Evolutionary conservation across 2,113 vertebrate genomes (phyloP).

Genomic region (Grammomys surdaster): DNA sequence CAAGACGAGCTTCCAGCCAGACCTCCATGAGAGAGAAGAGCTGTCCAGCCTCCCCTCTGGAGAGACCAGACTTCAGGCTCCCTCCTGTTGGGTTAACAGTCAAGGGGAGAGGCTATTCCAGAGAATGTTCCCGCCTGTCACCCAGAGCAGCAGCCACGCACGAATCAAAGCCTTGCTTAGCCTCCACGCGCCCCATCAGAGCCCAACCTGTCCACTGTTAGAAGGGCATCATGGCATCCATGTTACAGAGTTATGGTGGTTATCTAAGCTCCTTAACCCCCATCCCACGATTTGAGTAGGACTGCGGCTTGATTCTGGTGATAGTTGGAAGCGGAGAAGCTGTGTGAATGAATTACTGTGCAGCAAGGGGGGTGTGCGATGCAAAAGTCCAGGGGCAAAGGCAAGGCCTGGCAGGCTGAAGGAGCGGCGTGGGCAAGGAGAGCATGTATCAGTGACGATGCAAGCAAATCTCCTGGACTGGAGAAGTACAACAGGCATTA

Average conservation of each 20-base stretch:
- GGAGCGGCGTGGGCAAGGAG: neutral
- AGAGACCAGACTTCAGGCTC: neutral
- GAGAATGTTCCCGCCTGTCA: neutral
- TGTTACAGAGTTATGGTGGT: neutral
- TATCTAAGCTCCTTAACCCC: neutral
- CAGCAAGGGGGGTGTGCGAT: neutral
- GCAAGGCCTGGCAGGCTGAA: neutral
- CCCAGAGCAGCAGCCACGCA: rapidly evolving
- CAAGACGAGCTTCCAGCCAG: neutral
- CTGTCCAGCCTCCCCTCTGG: neutral
- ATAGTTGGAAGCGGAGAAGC: neutral
- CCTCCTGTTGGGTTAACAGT: neutral
- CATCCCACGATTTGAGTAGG: neutral
- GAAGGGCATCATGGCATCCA: neutral
- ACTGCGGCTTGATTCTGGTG: too few relatives aligned
- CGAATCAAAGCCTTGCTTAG: neutral
- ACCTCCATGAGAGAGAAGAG: too few relatives aligned
- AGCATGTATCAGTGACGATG: neutral
- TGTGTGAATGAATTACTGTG: neutral
- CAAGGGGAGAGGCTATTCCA: neutral
- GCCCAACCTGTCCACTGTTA: neutral
- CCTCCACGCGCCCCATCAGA: neutral
- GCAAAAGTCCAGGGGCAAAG: constrained; percentile 7
- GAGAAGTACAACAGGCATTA: neutral
- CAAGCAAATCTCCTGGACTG: neutral